Conservation (phyloP, 2,113 vertebrate genomes). For the Zosterops pallidus region DNA sequence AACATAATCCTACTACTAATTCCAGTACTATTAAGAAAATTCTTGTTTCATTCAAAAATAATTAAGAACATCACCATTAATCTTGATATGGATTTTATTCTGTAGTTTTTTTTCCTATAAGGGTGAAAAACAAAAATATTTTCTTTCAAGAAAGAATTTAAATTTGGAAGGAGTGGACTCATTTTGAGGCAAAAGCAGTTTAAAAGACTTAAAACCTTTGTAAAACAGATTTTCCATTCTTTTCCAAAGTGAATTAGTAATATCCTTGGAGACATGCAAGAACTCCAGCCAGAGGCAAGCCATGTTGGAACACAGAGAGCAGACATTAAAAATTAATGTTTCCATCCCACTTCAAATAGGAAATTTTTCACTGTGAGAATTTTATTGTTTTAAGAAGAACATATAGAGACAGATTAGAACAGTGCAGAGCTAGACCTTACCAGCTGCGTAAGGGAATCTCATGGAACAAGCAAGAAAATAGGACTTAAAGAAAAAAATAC, state of each 20-base stretch:
- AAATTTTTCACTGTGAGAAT: background rate
- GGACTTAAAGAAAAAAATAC: background rate
- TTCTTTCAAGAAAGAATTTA: background rate
- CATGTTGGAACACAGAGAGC: background rate
- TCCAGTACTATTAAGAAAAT: background rate
- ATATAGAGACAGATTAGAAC: background rate
- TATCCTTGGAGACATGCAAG: background rate
- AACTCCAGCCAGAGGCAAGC: constrained; percentile 33
- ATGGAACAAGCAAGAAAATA: background rate
- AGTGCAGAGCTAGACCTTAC: background rate
- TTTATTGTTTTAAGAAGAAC: background rate
- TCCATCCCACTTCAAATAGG: constrained; percentile 24
- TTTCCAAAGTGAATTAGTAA: constrained; percentile 40
- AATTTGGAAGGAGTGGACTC: background rate
- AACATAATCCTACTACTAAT: background rate
- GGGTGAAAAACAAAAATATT: background rate
- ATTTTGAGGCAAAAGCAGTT: background rate
- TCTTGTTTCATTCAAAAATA: background rate
- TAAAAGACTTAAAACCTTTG: background rate
- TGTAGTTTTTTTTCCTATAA: background rate
- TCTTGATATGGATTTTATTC: background rate
- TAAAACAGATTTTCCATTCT: constrained; percentile 14
- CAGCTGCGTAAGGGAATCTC: background rate
- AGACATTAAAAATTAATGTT: constrained; percentile 5
- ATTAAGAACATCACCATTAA: background rate